phyloP scores from a whole-genome alignment of 2,113 vertebrate genomes.

The Heliornis fulica region DNA sequence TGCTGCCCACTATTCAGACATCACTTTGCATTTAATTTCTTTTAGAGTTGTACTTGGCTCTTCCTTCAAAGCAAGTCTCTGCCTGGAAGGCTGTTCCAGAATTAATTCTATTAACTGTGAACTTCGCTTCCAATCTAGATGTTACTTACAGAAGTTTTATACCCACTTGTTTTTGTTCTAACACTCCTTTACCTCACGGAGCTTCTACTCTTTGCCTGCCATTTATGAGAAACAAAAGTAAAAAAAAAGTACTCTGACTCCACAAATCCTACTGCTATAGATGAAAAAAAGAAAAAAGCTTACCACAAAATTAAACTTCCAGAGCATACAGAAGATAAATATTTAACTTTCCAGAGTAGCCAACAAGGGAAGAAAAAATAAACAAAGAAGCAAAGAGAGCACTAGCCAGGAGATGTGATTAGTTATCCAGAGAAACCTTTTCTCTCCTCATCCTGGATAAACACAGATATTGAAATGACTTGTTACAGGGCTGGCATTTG shows the following conservation, averaged over 20 bases:
- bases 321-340: neutral
- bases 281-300: neutral
- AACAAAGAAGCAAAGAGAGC: neutral
- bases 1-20: neutral
- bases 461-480: neutral
- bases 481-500: neutral
- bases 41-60: neutral
- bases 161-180: neutral
- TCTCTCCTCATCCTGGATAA: neutral
- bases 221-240: neutral
- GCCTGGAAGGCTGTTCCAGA: neutral
- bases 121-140: neutral
- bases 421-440: neutral
- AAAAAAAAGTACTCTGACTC: neutral
- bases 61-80: conserved; percentile 10
- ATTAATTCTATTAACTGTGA: neutral
- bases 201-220: neutral
- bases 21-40: neutral
- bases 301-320: neutral
- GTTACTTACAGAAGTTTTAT: neutral
- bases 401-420: neutral
- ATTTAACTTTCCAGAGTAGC: neutral
- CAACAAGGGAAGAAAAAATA: neutral
- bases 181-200: neutral
- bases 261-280: neutral